A percentile compares a stretch with the other conserved stretches of the same genome.
phyloP scores from a whole-genome alignment of 2,113 vertebrate species.

The Polypterus bichir region DNA sequence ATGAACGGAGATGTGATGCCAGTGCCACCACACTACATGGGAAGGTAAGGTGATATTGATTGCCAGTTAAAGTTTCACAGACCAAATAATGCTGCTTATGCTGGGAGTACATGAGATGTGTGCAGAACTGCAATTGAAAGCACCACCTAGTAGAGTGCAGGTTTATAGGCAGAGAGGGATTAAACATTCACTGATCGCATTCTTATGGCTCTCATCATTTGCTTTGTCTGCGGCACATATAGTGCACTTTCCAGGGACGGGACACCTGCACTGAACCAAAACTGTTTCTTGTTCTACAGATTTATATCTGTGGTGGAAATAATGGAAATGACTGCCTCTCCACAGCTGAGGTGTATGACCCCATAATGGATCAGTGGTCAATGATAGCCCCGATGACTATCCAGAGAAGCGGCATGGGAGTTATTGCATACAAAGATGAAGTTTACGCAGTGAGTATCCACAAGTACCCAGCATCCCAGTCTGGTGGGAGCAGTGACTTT shows the following conservation, averaged over 20 bases:
- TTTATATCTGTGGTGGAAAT: conserved; percentile 80
- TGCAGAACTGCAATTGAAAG: too few relatives aligned
- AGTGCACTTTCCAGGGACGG: too few relatives aligned
- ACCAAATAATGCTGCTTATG: neutral
- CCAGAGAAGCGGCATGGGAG: conserved; percentile 60
- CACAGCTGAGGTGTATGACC: conserved; percentile 58
- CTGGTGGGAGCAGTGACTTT: too few relatives aligned
- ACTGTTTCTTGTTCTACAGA: conserved; percentile 29
- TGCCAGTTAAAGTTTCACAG: too few relatives aligned
- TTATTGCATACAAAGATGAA: conserved; percentile 47
- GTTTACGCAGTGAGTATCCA: conserved; percentile 54
- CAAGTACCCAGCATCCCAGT: too few relatives aligned
- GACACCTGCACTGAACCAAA: too few relatives aligned
- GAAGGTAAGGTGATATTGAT: conserved; percentile 42
- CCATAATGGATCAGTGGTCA: conserved; percentile 53
- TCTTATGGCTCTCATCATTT: too few relatives aligned
- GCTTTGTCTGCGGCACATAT: too few relatives aligned
- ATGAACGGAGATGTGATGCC: conserved; percentile 52
- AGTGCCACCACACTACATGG: conserved; percentile 52
- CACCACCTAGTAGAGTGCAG: too few relatives aligned
- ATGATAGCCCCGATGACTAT: conserved; percentile 58
- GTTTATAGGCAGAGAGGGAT: too few relatives aligned
- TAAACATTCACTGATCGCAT: too few relatives aligned
- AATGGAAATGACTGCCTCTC: conserved; percentile 55
- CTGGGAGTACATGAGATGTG: too few relatives aligned